Conservation (phyloP, 2,113 vertebrate genomes). For the Corythaixoides concolor region DNA sequence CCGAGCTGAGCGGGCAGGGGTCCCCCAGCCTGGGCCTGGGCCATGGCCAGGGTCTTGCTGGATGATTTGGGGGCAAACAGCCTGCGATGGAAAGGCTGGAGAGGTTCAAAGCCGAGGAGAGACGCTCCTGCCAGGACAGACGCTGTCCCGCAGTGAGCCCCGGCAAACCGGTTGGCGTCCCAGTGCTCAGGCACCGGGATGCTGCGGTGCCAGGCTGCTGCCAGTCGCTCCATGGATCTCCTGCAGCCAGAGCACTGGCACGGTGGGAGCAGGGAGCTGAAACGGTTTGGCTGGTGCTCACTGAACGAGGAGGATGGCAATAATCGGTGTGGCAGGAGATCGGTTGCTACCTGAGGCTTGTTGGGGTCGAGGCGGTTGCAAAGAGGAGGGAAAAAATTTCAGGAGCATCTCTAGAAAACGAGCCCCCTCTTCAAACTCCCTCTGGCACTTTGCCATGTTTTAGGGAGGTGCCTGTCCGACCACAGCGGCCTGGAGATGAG, state of each 20-base stretch:
- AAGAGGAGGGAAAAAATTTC: neutral
- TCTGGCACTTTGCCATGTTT: neutral
- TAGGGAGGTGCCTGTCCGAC: neutral
- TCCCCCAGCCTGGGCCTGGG: fast-evolving
- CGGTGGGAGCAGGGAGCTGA: neutral
- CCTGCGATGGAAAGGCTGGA: neutral
- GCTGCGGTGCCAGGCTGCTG: fast-evolving
- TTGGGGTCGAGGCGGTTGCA: neutral
- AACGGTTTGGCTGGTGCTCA: neutral
- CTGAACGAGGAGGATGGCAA: neutral
- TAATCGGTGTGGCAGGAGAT: neutral
- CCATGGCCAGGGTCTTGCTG: fast-evolving
- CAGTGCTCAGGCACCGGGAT: fast-evolving
- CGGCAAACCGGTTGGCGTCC: neutral
- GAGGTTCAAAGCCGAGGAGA: neutral
- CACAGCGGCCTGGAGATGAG: neutral
- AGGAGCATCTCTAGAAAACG: neutral
- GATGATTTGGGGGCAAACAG: neutral
- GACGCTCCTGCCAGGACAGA: fast-evolving
- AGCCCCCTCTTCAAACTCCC: neutral
- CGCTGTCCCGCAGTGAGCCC: neutral
- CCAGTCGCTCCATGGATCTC: neutral
- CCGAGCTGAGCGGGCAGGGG: neutral
- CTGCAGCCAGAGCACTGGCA: neutral
- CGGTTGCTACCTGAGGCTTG: neutral